Base-by-base conservation (phyloP, 2,888 invertebrate genomes). In the Cheilosia pagana region DNA sequence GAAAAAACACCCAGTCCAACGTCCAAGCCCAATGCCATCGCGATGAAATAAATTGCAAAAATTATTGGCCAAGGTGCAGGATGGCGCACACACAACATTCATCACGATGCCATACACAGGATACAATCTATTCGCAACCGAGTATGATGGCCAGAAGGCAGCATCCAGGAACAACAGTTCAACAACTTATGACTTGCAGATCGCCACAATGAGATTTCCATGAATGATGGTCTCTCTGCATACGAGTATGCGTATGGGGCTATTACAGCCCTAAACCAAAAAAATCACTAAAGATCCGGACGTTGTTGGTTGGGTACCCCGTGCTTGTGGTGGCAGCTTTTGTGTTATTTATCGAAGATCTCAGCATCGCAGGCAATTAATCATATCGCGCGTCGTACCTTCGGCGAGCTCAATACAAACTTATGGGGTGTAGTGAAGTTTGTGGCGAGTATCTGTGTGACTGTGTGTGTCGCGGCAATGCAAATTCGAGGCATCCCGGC, bases 261-360 rank as follows among this genome's bases (percentile, higher is more conserved):
- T n/a, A 23, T 25, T 35, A 31, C 10, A 57, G 57, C 65, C 81
- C 65, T 50, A 67, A 75, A 55, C 83, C 59, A 35, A 35, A 35
- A 28, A 28, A 28, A 28, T 28, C 28, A 35, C 35, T 12, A 77
- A 72, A 72, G 79, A 70, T 57, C 14, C 23, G 45, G 70, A 52
- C 57, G 65, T 52, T 43, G 55, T 57, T 71, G 48, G 50, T 50
- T 53, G 52, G 19, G 63, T 45, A 43, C 50, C 23, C n/a, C 43
- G 25, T 39, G 31, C 35, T 16, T 52, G 59, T 81, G 85, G 75
- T 85, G 85, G 85, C 75, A 85, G 81, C 85, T 85, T 85, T 85
- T 81, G 81, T 81, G 71, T 85, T 85, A 85, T 85, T 85, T 85
- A 85, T 85, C 81, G 81, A 65, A 79, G 81, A 85, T 85, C 85